Base-by-base conservation (phyloP, 2,888 invertebrate genomes). In the Chouioia cunea region DNA sequence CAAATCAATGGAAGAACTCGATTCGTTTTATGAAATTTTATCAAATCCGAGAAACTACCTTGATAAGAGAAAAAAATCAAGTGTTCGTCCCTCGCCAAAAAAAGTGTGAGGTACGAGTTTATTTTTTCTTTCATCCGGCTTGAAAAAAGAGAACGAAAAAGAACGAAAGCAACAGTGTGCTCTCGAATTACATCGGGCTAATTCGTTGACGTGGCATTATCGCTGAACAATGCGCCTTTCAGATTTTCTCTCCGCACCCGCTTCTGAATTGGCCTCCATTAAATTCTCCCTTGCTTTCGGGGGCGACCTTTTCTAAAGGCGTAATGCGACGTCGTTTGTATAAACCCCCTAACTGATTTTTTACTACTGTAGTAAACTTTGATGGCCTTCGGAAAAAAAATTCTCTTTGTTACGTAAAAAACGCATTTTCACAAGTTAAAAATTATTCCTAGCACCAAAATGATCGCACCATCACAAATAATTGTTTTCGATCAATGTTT, bases 131-230 rank as follows among this genome's bases (percentile, higher is more conserved):
- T 36, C 36, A 4, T 36, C 2, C 14, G 53, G 18, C 23, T 10
- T 1, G 22, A 27, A 12, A 47, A 36, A 36, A 12, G 12, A 36
- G 36, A 36, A 6, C 14, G 57, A 47, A 53, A 53, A 63, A 62
- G n/a, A 50, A n/a, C n/a, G n/a, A 63, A 70, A 66, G 22, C 56
- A 36, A 10, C 36, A 10, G 36, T 36, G 27, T 6, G 50, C 50
- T 46, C 74, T 82, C 75, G 78, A 78, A 76, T 81, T 79, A 78
- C 81, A 79, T 75, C 79, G 71, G 75, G 82, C 81, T 80, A 82
- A 82, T 82, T 79, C 77, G 73, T 67, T 75, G 68, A 74, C 65
- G 77, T 70, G 74, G 65, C 44, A 72, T 72, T 74, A 74, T 74
- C 50, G 58, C 14, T 56, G 70, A 65, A 74, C 73, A 74, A 74